Evolutionary conservation across 2,113 vertebrate genomes (phyloP).

Genomic region (Osmerus eperlanus): DNA sequence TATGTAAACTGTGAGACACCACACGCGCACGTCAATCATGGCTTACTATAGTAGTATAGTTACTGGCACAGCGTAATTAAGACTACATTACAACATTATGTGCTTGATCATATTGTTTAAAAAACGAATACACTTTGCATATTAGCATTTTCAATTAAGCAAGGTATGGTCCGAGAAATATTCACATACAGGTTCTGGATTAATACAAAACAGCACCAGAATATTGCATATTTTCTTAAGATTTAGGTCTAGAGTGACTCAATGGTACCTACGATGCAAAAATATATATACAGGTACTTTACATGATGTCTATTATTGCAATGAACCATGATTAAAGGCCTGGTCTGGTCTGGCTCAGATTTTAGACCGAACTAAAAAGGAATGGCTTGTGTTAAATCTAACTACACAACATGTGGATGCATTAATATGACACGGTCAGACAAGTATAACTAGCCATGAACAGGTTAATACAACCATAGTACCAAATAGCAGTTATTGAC

Average conservation of each 20-base stretch:
- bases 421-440: slow-evolving; percentile 8
- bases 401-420: neutral
- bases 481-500: slow-evolving; percentile 27
- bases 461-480: slow-evolving; percentile 25
- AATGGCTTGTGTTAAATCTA: slow-evolving; percentile 1
- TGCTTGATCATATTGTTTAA: slow-evolving; percentile 46
- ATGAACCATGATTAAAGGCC: slow-evolving; percentile 25
- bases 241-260: slow-evolving; percentile 39
- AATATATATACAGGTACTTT: slow-evolving; percentile 50
- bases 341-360: slow-evolving; percentile 34
- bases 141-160: slow-evolving; percentile 37
- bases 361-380: slow-evolving; percentile 18
- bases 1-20: slow-evolving; percentile 32
- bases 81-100: slow-evolving; percentile 46
- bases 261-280: slow-evolving; percentile 46
- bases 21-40: slow-evolving; percentile 5
- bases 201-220: slow-evolving; percentile 64
- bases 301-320: slow-evolving; percentile 15
- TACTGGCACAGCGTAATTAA: slow-evolving; percentile 32
- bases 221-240: slow-evolving; percentile 58
- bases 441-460: slow-evolving; percentile 7
- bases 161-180: slow-evolving; percentile 54
- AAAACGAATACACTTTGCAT: slow-evolving; percentile 63
- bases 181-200: slow-evolving; percentile 58
- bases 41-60: slow-evolving; percentile 39